These are phyloP conservation scores for Spatulosminthurus flaviceps DNA, from an alignment of 2,888 invertebrate species.

Conservation along the genomic window DNA sequence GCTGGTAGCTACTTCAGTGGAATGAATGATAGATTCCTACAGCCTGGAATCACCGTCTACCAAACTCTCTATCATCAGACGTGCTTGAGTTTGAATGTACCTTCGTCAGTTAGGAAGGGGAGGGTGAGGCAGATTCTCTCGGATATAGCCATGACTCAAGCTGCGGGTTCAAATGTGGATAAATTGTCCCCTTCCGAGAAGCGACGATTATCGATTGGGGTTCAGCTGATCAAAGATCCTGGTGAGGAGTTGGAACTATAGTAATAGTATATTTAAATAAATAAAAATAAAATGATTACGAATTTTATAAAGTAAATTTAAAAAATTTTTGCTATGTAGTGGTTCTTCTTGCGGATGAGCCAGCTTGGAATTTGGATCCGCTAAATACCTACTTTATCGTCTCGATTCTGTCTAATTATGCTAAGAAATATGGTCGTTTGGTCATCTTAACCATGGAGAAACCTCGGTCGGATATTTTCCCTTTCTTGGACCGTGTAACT, in stretches of 20 bases:
- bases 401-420: slow-evolving; percentile 86
- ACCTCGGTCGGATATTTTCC: slow-evolving; percentile 93
- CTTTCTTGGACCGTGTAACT: slow-evolving; percentile 90
- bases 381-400: slow-evolving; percentile 93
- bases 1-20: slow-evolving; percentile 62
- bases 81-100: slow-evolving; percentile 71
- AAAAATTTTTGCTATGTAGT: slow-evolving; percentile 68
- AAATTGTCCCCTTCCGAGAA: slow-evolving; percentile 89
- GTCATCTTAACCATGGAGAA: slow-evolving; percentile 94
- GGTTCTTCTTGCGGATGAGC: slow-evolving; percentile 88
- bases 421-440: slow-evolving; percentile 89
- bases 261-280: background rate
- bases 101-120: slow-evolving; percentile 79
- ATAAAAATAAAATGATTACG: background rate
- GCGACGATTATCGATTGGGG: slow-evolving; percentile 86
- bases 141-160: slow-evolving; percentile 84
- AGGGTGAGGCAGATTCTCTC: slow-evolving; percentile 92
- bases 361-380: slow-evolving; percentile 93
- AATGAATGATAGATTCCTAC: slow-evolving; percentile 57
- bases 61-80: slow-evolving; percentile 85
- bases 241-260: slow-evolving; percentile 69
- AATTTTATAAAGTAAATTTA: background rate
- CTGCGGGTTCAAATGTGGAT: slow-evolving; percentile 78
- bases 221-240: slow-evolving; percentile 93
- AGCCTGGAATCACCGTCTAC: slow-evolving; percentile 87